Conservation (phyloP, 2,888 invertebrate genomes). For the Leptinotarsa tumamoca region DNA sequence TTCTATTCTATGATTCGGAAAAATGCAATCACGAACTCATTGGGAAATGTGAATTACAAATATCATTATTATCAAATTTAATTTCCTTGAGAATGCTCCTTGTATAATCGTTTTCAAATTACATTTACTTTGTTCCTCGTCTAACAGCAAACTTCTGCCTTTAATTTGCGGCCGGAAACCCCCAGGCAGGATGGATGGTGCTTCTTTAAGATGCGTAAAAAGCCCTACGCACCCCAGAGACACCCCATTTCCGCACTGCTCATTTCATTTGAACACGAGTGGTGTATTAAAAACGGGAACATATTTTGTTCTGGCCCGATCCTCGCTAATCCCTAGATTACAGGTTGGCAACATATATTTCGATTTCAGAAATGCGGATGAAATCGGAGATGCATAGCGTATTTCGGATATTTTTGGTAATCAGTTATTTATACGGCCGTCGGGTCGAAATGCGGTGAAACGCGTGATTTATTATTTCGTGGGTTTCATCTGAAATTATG, state of each 20-base stretch:
- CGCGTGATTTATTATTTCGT: neutral
- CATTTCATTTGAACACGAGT: conserved; percentile 15
- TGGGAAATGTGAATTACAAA: too few species aligned
- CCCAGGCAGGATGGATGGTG: conserved; percentile 9
- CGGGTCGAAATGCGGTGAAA: neutral
- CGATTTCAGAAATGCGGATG: neutral
- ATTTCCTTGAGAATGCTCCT: neutral
- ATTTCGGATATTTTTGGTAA: conserved; percentile 9
- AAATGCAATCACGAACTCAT: too few species aligned
- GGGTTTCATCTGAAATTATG: too few species aligned
- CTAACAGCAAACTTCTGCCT: conserved; percentile 16
- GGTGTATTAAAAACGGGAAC: conserved; percentile 19
- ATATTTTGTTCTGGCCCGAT: conserved; percentile 9
- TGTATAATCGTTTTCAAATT: conserved; percentile 13
- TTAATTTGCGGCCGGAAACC: conserved; percentile 26
- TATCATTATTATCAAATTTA: too few species aligned
- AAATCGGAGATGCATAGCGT: neutral
- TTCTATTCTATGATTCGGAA: too few species aligned
- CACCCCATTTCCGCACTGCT: conserved; percentile 15
- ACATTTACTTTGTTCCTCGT: neutral
- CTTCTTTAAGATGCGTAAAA: conserved; percentile 24
- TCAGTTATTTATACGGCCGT: neutral
- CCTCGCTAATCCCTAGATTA: conserved; percentile 4
- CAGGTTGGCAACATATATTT: conserved; percentile 11
- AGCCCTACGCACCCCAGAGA: conserved; percentile 3